Conservation (phyloP, 2,888 invertebrate species). For the Sarcophaga variegata region DNA sequence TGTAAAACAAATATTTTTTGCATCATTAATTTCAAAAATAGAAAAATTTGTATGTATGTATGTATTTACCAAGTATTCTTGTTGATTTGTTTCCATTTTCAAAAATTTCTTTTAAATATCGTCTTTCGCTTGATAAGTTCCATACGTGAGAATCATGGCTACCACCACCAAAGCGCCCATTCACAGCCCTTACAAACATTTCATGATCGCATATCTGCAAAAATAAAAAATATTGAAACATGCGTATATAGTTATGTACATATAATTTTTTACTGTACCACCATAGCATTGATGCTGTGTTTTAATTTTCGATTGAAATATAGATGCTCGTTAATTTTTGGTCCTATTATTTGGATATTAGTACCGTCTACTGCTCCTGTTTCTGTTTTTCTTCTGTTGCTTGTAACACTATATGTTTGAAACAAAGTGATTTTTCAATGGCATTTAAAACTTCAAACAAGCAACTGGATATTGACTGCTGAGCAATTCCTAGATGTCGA, state of each 20-base stretch:
- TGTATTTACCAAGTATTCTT: conserved; percentile 16
- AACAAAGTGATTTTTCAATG: too few species aligned
- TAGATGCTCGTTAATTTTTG: not conserved
- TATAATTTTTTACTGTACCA: not conserved
- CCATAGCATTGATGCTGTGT: conserved; percentile 40
- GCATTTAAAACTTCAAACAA: too few species aligned
- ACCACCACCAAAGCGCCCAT: conserved; percentile 1
- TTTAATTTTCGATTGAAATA: conserved; percentile 11
- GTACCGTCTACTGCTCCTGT: conserved; percentile 1
- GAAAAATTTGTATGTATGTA: not conserved
- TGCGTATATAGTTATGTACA: not conserved
- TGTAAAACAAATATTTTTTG: too few species aligned
- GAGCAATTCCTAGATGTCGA: too few species aligned
- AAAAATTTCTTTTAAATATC: too few species aligned
- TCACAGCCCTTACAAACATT: conserved; percentile 25
- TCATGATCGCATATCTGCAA: conserved; percentile 27
- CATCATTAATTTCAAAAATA: not conserved
- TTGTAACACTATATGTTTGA: too few species aligned
- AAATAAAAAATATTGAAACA: not conserved
- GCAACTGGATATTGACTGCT: too few species aligned
- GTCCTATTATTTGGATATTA: conserved; percentile 6
- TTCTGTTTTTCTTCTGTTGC: too few species aligned
- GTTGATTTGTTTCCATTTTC: conserved; percentile 1
- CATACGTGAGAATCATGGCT: conserved; percentile 8
- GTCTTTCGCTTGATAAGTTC: not conserved